Base-by-base conservation (phyloP, 1,140 invertebrate genomes). In the Ganaspis sp. region DNA sequence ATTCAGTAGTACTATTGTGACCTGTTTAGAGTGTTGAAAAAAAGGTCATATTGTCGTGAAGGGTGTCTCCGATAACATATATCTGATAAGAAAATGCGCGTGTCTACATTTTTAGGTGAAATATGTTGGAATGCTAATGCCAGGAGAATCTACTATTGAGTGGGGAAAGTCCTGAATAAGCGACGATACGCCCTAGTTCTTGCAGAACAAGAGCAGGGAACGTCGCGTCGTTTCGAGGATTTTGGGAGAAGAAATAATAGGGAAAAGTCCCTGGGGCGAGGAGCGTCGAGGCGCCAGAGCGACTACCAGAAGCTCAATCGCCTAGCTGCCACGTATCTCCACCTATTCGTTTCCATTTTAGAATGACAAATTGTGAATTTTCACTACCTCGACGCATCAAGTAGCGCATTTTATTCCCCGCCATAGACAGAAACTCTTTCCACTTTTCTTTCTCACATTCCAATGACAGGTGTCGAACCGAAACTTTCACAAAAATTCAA, bases 401-500 rank as follows among this genome's bases (percentile, higher is more conserved):
- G 23, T 64, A 23, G n/a, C 53, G 0, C 2, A 21, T 58, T 64
- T 64, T 64, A 29, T 34, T 4, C 0, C 4, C 6, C 12, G 3
- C 42, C 23, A 23, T 21, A 23, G 21, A 58, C 53, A 58, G 19
- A 29, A 5, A n/a, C 23, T n/a, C 15, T 15, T 26, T n/a, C 9
- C 3, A n/a, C 21, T 26, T 29, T 64, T 9, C 9, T n/a, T 29
- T 64, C 11, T 34, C 23, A n/a, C 11, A n/a, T 64, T 64, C 0
- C 11, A 29, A n/a, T 64, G 58, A 64, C 58, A 64, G 58, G 58
- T 64, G 58, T 64, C 21, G 58, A 64, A 64, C 12, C 29, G 58
- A 64, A 29, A 64, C 58, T 15, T 64, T 64, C 3, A 29, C 12
- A 26, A 64, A n/a, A 64, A n/a, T 64, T 64, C 11, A 64, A 64